Conservation (phyloP, 2,113 vertebrate species). For the Nothobranchius furzeri region DNA sequence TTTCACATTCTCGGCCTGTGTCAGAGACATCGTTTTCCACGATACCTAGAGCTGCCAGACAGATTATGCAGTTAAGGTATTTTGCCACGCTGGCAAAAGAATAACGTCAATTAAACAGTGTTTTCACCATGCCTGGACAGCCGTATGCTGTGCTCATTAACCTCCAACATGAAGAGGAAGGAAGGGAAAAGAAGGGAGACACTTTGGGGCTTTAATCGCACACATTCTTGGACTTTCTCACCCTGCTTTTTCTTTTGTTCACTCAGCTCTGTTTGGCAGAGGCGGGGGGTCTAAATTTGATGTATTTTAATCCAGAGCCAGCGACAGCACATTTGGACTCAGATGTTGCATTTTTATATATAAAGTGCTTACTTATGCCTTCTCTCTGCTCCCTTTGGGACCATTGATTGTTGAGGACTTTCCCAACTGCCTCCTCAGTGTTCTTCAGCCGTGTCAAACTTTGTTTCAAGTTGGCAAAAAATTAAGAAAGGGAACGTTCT, state of each 20-base stretch:
- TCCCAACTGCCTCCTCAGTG: background rate
- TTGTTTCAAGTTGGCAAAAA: conserved; percentile 8
- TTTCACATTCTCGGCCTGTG: conserved; percentile 13
- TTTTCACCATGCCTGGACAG: conserved; percentile 53
- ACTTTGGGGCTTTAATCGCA: conserved; percentile 43
- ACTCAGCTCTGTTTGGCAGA: conserved; percentile 44
- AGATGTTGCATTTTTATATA: conserved; percentile 46
- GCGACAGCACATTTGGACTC: conserved; percentile 66
- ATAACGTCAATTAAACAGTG: conserved; percentile 59
- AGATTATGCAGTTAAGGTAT: conserved; percentile 47
- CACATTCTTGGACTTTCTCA: conserved; percentile 28
- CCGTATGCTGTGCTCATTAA: conserved; percentile 57
- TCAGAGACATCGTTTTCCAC: conserved; percentile 48
- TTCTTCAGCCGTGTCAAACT: conserved; percentile 9
- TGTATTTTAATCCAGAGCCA: conserved; percentile 20
- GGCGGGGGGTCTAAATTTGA: conserved; percentile 8
- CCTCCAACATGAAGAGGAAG: conserved; percentile 31
- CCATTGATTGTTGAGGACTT: conserved; percentile 16
- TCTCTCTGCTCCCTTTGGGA: conserved; percentile 25
- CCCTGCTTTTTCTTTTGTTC: conserved; percentile 37
- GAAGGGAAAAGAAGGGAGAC: conserved; percentile 25
- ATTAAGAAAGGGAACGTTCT: conserved; percentile 21
- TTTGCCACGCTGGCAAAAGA: conserved; percentile 57
- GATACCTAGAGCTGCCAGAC: conserved; percentile 24
- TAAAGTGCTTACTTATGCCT: conserved; percentile 35